Percentiles rank a stretch among this genome's conserved stretches.
These are phyloP conservation scores for Orientallactaga sibirica DNA, from an alignment of 2,797 vertebrate genomes.

Conservation along the genomic window DNA sequence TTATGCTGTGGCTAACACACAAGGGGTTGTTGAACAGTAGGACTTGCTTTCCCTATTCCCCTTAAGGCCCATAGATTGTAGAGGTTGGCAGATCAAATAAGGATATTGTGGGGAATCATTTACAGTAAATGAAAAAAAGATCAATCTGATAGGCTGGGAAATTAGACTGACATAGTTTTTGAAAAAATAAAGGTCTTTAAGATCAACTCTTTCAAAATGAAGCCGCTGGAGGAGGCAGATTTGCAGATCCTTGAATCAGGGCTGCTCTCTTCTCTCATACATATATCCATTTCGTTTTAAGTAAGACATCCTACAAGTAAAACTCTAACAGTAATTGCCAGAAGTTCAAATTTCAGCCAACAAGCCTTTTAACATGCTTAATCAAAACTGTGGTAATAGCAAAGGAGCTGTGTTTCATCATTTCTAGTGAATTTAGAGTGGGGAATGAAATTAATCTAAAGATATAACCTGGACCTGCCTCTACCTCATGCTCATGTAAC, in stretches of 20 bases:
- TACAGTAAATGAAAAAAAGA: slow-evolving; percentile 82
- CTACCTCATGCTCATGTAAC: neutral
- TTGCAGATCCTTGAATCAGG: slow-evolving; percentile 47
- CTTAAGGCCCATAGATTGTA: slow-evolving; percentile 73
- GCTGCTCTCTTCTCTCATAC: slow-evolving; percentile 64
- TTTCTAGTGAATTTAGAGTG: slow-evolving; percentile 42
- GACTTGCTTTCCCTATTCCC: slow-evolving; percentile 74
- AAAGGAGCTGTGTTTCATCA: slow-evolving; percentile 69
- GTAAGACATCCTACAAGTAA: slow-evolving; percentile 56
- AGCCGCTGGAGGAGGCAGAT: slow-evolving; percentile 72
- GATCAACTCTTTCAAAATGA: slow-evolving; percentile 65
- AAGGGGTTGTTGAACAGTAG: slow-evolving; percentile 78
- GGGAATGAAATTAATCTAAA: slow-evolving; percentile 65
- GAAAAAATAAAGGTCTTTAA: slow-evolving; percentile 69
- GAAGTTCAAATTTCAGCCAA: slow-evolving; percentile 73
- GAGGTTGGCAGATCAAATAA: slow-evolving; percentile 80
- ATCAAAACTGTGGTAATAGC: slow-evolving; percentile 70
- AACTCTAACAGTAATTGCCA: slow-evolving; percentile 68
- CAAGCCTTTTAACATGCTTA: slow-evolving; percentile 78
- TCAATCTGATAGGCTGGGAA: slow-evolving; percentile 78
- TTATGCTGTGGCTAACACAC: slow-evolving; percentile 79
- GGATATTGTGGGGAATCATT: slow-evolving; percentile 73
- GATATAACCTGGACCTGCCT: slow-evolving; percentile 17
- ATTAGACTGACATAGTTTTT: slow-evolving; percentile 75
- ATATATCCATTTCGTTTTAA: slow-evolving; percentile 76